Evolutionary conservation across 2,888 invertebrate genomes (phyloP).

Genomic region (Drosophila austrosaltans): DNA sequence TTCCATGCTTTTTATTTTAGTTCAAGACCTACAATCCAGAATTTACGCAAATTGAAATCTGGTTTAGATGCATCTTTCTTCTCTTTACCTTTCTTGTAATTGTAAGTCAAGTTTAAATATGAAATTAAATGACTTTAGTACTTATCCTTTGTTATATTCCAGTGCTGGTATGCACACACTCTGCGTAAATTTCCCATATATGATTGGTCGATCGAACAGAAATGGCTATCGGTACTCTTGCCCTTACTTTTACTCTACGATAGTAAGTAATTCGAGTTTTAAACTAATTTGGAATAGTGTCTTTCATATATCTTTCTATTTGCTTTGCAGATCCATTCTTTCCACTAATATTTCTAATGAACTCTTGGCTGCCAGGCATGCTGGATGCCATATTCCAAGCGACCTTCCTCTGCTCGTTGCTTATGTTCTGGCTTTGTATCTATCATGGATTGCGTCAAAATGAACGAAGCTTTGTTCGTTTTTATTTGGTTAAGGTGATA

Average conservation of each 20-base stretch:
- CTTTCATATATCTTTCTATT: too few relatives aligned
- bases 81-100: conserved; percentile 93
- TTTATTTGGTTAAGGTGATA: conserved; percentile 95
- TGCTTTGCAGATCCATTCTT: conserved; percentile 93
- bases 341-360: conserved; percentile 93
- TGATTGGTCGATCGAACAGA: conserved; percentile 99
- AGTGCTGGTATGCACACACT: conserved; percentile 97
- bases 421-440: conserved; percentile 97
- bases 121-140: not conserved
- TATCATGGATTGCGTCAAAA: conserved; percentile 98
- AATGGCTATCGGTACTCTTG: conserved; percentile 95
- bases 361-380: conserved; percentile 96
- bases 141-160: conserved; percentile 54
- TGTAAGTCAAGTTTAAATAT: conserved; percentile 85
- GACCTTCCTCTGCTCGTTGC: conserved; percentile 92
- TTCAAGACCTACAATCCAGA: conserved; percentile 98
- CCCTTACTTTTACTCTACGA: conserved; percentile 95
- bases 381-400: conserved; percentile 95
- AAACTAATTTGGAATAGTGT: not conserved
- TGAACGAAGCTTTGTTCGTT: conserved; percentile 92
- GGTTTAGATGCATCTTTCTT: conserved; percentile 97
- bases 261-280: conserved; percentile 87
- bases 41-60: conserved; percentile 98
- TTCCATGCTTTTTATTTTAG: conserved; percentile 84
- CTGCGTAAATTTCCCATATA: conserved; percentile 93